Evolutionary conservation across 2,797 vertebrate species (phyloP).

Genomic region (Varecia variegata): DNA sequence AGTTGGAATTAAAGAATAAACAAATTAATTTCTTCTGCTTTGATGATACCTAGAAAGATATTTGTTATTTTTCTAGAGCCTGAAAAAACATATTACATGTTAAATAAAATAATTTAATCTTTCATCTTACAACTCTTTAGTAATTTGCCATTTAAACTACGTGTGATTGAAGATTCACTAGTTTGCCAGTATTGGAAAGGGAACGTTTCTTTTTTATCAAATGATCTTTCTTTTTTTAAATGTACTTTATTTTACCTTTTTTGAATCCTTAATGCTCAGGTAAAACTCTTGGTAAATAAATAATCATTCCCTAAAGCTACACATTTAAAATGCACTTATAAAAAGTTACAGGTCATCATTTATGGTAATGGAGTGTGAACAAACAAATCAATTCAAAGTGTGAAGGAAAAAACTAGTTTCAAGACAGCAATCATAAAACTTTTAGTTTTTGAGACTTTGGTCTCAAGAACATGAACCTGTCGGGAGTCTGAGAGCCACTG

Average conservation of each 20-base stretch:
- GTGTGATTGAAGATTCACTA: neutral
- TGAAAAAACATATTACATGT: neutral
- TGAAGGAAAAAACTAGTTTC: constrained; percentile 73
- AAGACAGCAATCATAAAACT: constrained; percentile 71
- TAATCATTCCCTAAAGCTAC: constrained; percentile 81
- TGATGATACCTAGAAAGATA: neutral
- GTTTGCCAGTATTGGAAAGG: neutral
- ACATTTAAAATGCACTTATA: constrained; percentile 83
- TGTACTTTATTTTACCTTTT: constrained; percentile 50
- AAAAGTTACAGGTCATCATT: constrained; percentile 81
- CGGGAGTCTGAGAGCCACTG: neutral
- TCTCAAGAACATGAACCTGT: neutral
- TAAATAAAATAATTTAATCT: constrained; percentile 27
- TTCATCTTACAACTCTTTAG: neutral
- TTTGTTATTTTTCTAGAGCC: neutral
- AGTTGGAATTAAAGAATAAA: constrained; percentile 34
- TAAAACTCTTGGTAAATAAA: constrained; percentile 83
- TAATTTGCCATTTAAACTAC: neutral
- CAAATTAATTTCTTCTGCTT: neutral
- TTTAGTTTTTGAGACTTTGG: constrained; percentile 26
- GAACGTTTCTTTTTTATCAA: neutral
- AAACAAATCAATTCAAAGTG: constrained; percentile 83
- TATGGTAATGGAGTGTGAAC: constrained; percentile 81
- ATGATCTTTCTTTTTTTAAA: neutral
- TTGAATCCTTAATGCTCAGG: constrained; percentile 72